Evolutionary conservation across 2,113 vertebrate genomes (phyloP), one percentile per base, ranked within the genome.

Genomic region (Callaeas wilsoni): DNA sequence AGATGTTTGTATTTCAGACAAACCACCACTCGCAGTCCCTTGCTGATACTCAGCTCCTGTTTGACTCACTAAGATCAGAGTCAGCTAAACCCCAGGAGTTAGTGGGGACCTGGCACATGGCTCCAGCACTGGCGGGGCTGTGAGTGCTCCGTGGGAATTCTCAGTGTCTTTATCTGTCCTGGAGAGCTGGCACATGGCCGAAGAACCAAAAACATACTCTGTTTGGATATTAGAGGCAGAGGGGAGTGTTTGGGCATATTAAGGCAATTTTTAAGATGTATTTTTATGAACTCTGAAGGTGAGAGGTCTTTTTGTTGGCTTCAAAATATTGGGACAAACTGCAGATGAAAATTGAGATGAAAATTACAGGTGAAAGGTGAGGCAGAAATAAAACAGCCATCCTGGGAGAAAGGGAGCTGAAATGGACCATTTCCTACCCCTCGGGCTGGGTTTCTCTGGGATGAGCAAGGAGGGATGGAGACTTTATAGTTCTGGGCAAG

Each of bases 361-460:
- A 46, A 70, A 42, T 55, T 60, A 6, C 11, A 15, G 27, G 23
- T 33, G 37, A 42, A 78, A 17, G 35, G 13, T 7, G 14, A 49
- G 52, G 62, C n/a, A 42, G 5, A 60, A 52, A 10, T 50, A 32
- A 18, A 52, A 20, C 3, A 9, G 35, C 50, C 59, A 25, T 20
- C 14, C 8, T 8, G 20, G 68, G 64, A 21, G 46, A 21, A 27
- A 59, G 55, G 10, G 55, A 47, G 70, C n/a, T 41, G 87, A 13
- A 18, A 8, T 0, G 4, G 60, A 44, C 13, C 6, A 0, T 33
- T 27, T 42, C 3, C 1, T 47, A 29, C n/a, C 3, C 41, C 50
- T 37, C 8, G 70, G 74, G 41, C 41, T 77, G 44, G 5, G 9
- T 12, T 33, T 44, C 22, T 56, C 33, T 4, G 16, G 60, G 49